phyloP scores from a whole-genome alignment of 1,140 invertebrate species.

The Drosophila melanogaster region Release_6_plus_ISO1_MT NC_004354.4:17231501-17232000 shows the following conservation, averaged over 20 bases:
- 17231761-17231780: neutral
- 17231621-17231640: conserved; percentile 38
- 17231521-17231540: conserved; percentile 58
- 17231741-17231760: neutral
- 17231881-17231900: too few species aligned
- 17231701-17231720: neutral
- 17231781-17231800: neutral
- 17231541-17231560: conserved; percentile 50
- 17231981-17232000: too few species aligned
- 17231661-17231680: neutral
- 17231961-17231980: too few species aligned
- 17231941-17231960: too few species aligned
- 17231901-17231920: too few species aligned
- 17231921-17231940: too few species aligned
- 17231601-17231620: conserved; percentile 17
- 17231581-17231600: conserved; percentile 28
- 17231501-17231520: conserved; percentile 37
- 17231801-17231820: too few species aligned
- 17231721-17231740: neutral
- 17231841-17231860: too few species aligned
- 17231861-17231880: too few species aligned
- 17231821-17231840: too few species aligned
- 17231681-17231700: neutral
- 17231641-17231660: conserved; percentile 15
- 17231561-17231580: conserved; percentile 46